Evolutionary conservation across 1,140 invertebrate species (phyloP), one percentile per base, ranked within the genome.

Genomic region (Drosophila nigromelanica): DNA sequence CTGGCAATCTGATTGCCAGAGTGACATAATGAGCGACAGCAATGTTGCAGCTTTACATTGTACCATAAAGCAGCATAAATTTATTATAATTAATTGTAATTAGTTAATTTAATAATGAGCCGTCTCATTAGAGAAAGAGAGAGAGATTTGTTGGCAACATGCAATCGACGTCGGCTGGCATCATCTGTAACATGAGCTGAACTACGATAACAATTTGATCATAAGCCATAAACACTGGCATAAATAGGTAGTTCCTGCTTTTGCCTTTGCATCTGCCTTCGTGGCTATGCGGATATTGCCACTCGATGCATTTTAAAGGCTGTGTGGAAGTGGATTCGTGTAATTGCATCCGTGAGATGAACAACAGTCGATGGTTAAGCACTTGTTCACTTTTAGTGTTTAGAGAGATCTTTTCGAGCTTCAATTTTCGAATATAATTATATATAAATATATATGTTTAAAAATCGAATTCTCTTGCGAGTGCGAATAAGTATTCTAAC

Each of bases 41-140:
- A 58, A 51, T 27, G 61, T 14, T 33, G 35, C 63, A 39, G 35
- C 56, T 21, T 51, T 24, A 27, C 56, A 62, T 63, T 70, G 45
- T 59, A 60, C 39, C 43, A 48, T 42, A 48, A 27, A 55, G 60
- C 50, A 37, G 40, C 42, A 60, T 61, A 79, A 83, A 78, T 83
- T 63, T 78, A 24, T 83, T 80, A 73, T 62, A 60, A 39, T 72
- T 85, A 69, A 83, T 85, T 76, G 76, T 61, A 78, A 79, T 72
- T 82, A 76, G n/a, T 12, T 45, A 45, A 58, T 58, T 45, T 33
- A 83, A 66, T 78, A 76, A 73, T 76, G 76, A 50, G 59, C 62
- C 76, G 71, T 66, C 72, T 73, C 80, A 75, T 67, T 68, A 37
- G 42, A 3, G 10, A 11, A 18, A 39, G 37, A 30, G 33, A 6